phyloP scores from a whole-genome alignment of 2,797 vertebrate genomes.

The Gambelia wislizenii region DNA sequence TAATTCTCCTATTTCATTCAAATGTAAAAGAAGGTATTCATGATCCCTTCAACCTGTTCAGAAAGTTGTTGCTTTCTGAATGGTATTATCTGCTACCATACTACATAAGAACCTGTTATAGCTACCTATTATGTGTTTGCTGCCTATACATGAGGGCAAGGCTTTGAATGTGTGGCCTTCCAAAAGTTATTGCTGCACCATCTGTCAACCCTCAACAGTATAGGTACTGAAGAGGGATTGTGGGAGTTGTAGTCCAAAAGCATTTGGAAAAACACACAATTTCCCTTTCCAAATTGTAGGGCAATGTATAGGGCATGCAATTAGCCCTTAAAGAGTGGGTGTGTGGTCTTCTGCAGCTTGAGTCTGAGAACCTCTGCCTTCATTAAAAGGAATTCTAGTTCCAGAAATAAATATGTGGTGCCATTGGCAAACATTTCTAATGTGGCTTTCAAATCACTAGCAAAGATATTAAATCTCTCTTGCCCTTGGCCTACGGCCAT shows the following conservation, averaged over 20 bases:
- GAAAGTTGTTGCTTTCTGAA: not conserved
- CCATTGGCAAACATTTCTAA: not conserved
- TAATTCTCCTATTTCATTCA: no score
- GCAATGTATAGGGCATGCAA: not conserved
- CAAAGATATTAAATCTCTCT: not conserved
- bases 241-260: no score
- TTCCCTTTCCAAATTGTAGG: not conserved
- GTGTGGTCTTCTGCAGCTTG: not conserved
- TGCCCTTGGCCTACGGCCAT: not conserved
- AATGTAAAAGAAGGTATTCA: no score
- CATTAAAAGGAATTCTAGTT: not conserved
- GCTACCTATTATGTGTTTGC: not conserved
- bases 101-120: not conserved
- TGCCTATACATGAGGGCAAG: not conserved
- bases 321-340: not conserved
- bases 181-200: not conserved
- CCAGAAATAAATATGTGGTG: not conserved
- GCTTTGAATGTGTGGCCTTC: not conserved
- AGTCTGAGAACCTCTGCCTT: slow-evolving; percentile 1
- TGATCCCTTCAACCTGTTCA: no score
- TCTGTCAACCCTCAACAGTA: not conserved
- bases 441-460: not conserved
- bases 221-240: not conserved
- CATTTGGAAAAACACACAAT: not conserved
- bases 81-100: not conserved